These are phyloP conservation scores for Ditula angustiorana DNA, from an alignment of 2,888 invertebrate species.

Conservation along the genomic window DNA sequence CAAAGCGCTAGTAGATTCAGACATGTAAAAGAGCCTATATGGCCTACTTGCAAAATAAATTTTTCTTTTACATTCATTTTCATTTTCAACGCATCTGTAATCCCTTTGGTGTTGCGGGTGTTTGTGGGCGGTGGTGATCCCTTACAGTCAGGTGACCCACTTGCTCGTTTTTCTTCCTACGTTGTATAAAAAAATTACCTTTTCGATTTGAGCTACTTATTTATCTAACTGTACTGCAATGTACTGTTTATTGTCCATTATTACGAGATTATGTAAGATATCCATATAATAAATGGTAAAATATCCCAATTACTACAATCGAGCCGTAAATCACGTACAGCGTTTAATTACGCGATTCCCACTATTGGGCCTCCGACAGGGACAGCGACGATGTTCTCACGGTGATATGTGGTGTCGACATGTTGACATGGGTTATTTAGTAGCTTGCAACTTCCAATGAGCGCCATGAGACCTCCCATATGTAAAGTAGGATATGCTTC, in stretches of 20 bases:
- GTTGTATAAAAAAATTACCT: too few relatives aligned
- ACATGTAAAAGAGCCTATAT: too few relatives aligned
- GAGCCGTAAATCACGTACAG: slow-evolving; percentile 6
- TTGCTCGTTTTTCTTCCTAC: too few relatives aligned
- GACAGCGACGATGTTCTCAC: slow-evolving; percentile 55
- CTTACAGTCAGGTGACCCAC: too few relatives aligned
- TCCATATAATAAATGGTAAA: slow-evolving; percentile 11
- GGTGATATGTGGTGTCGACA: slow-evolving; percentile 50
- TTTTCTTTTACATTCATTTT: too few relatives aligned
- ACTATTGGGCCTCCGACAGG: slow-evolving; percentile 15
- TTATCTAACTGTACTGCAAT: background rate
- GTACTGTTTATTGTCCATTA: background rate
- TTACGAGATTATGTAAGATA: background rate
- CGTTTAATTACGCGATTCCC: slow-evolving; percentile 14
- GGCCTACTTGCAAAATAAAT: too few relatives aligned
- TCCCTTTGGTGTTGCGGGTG: too few relatives aligned
- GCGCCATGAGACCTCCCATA: background rate
- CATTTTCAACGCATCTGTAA: too few relatives aligned
- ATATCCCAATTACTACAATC: slow-evolving; percentile 10
- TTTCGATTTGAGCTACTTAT: too few relatives aligned
- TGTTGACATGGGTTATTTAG: slow-evolving; percentile 27
- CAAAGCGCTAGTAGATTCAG: too few relatives aligned
- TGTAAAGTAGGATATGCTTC: too few relatives aligned
- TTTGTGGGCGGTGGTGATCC: too few relatives aligned
- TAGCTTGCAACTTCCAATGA: background rate